Evolutionary conservation across 2,888 invertebrate species (phyloP), one percentile per base, ranked within the genome.

Genomic region (Rotaria sp.): DNA sequence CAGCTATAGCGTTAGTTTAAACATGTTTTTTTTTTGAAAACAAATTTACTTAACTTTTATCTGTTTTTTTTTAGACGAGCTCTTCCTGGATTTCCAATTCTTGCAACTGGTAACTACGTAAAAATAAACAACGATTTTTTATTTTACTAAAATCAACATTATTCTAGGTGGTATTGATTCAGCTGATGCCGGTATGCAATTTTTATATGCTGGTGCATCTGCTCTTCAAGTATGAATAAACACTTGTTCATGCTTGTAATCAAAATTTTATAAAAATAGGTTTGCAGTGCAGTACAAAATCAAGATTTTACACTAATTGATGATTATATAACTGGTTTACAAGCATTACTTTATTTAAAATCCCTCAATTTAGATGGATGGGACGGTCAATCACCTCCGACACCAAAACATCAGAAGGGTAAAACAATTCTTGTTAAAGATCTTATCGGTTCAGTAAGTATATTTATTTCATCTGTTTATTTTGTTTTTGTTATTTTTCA

Each of bases 281-380:
- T 97, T 87, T 96, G 98, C 92, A 97, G 97, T 89, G 96, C 98
- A 0, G 94, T 99, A 38, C 98, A 99, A 91, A 99, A 99, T 92
- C 98, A 99, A 92, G 98, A 99, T 92, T 99, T 97, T 90, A 97
- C 97, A 0, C 92, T 99, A 0, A 94, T 99, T 84, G 95, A 97
- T 21, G 98, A 99, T 91, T 99, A 98, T 90, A 93, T 94, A 86
- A 95, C 94, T 0, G 96, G 96, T 0, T 92, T 98, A 24, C 95
- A 95, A 91, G 93, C 96, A 0, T 91, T 97, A 52, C 91, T 98
- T 15, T 97, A 96, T 90, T 91, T 97, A 21, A 93, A 94, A 88
- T 93, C 94, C 0, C 92, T 95, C 11, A 93, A 94, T 18, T 89
- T 93, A 15, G 92, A 93, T 87, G 93, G 93, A 59, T 99, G 99